Conservation (phyloP, 2,113 vertebrate genomes). For the Prinia subflava region DNA sequence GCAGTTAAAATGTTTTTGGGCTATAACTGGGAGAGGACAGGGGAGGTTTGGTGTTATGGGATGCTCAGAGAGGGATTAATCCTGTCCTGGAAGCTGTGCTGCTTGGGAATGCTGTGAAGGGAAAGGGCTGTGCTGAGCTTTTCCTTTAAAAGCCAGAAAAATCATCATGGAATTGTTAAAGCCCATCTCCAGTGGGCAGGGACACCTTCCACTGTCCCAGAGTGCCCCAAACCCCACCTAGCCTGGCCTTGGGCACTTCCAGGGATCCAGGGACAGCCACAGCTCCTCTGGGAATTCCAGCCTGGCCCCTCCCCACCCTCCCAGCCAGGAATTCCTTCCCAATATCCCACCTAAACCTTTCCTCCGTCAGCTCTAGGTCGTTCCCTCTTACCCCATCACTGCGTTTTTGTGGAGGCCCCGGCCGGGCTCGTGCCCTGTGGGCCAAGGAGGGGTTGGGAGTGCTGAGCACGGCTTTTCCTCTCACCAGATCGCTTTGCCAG, state of each 20-base stretch:
- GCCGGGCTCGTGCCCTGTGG: background rate
- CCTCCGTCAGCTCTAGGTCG: background rate
- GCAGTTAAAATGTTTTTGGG: background rate
- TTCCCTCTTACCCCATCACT: rapidly evolving
- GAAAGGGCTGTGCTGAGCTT: background rate
- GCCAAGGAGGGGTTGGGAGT: rapidly evolving
- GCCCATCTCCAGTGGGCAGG: background rate
- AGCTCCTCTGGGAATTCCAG: background rate
- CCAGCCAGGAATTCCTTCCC: background rate
- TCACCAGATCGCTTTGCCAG: conserved; percentile 84
- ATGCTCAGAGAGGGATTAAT: background rate
- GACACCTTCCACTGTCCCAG: rapidly evolving
- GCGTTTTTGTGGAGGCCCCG: rapidly evolving
- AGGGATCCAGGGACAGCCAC: background rate
- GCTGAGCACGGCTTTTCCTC: background rate
- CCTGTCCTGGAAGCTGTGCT: background rate
- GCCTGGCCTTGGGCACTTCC: rapidly evolving
- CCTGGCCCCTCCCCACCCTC: background rate
- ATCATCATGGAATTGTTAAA: background rate
- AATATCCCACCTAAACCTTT: background rate
- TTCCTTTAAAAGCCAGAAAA: background rate
- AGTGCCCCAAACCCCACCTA: rapidly evolving
- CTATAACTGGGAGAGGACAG: background rate
- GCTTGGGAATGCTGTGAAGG: background rate
- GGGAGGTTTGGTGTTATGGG: background rate